Conservation (phyloP, 1,140 invertebrate species). For the Anastrepha ludens region DNA sequence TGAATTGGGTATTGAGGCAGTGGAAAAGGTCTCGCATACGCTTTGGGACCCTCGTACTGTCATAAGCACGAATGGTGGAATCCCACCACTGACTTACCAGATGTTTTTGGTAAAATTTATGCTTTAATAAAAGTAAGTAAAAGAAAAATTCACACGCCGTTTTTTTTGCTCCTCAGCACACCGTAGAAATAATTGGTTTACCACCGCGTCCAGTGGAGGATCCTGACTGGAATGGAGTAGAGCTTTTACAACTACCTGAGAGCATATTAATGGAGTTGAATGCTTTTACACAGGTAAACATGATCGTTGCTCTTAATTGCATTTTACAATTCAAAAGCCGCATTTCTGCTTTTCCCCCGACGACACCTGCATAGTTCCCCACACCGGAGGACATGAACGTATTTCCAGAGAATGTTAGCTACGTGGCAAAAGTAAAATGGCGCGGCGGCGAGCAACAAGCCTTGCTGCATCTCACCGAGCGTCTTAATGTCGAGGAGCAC, state of each 20-base stretch:
- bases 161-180: slow-evolving; percentile 75
- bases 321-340: not conserved
- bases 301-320: not conserved
- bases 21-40: slow-evolving; percentile 82
- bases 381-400: slow-evolving; percentile 79
- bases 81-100: slow-evolving; percentile 83
- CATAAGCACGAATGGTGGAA: slow-evolving; percentile 81
- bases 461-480: slow-evolving; percentile 76
- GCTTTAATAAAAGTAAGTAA: not conserved
- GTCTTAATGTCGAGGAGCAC: slow-evolving; percentile 77
- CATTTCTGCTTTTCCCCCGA: too few species aligned
- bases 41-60: slow-evolving; percentile 82
- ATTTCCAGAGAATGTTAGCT: slow-evolving; percentile 73
- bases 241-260: slow-evolving; percentile 75
- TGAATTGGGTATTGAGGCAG: slow-evolving; percentile 76
- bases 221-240: slow-evolving; percentile 76
- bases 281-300: slow-evolving; percentile 74
- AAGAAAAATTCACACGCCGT: not conserved
- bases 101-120: slow-evolving; percentile 79
- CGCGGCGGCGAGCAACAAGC: slow-evolving; percentile 83
- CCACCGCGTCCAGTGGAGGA: slow-evolving; percentile 78
- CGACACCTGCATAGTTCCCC: slow-evolving; percentile 71
- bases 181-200: slow-evolving; percentile 78
- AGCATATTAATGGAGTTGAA: slow-evolving; percentile 74
- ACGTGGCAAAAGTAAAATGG: slow-evolving; percentile 74